Conservation (phyloP, 2,888 invertebrate species). For the Drosophila heteroneura region DNA sequence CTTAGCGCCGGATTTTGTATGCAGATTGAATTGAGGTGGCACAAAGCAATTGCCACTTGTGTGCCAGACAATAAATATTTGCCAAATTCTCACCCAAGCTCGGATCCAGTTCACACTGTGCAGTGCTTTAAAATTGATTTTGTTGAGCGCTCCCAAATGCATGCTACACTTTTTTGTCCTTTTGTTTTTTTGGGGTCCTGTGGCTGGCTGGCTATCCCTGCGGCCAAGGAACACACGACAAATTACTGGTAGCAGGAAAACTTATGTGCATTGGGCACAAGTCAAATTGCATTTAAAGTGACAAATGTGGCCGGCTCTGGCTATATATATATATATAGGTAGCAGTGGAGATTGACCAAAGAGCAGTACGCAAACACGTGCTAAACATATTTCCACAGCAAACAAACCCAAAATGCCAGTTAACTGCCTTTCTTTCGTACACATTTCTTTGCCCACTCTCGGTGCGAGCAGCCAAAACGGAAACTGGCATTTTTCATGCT, state of each 20-base stretch:
- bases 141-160: conserved; percentile 64
- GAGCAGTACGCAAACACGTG: conserved; percentile 64
- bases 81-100: conserved; percentile 8
- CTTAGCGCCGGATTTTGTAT: conserved; percentile 53
- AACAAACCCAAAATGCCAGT: conserved; percentile 74
- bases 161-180: conserved; percentile 43
- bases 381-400: conserved; percentile 73
- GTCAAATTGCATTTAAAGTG: conserved; percentile 79
- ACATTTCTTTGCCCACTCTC: conserved; percentile 8
- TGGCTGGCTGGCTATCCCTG: not conserved
- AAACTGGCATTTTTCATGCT: conserved; percentile 75
- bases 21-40: conserved; percentile 65
- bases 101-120: conserved; percentile 4
- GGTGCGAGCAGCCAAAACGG: conserved; percentile 18
- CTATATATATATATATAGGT: not conserved
- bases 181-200: not conserved
- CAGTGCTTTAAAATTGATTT: conserved; percentile 70
- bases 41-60: conserved; percentile 29
- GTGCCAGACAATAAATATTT: conserved; percentile 59
- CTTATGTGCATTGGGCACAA: conserved; percentile 78
- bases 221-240: conserved; percentile 68
- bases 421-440: conserved; percentile 47
- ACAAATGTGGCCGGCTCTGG: conserved; percentile 65
- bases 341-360: conserved; percentile 57
- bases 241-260: conserved; percentile 68